Base-by-base conservation (phyloP, 1,140 invertebrate genomes). In the Sycobia sp. region DNA sequence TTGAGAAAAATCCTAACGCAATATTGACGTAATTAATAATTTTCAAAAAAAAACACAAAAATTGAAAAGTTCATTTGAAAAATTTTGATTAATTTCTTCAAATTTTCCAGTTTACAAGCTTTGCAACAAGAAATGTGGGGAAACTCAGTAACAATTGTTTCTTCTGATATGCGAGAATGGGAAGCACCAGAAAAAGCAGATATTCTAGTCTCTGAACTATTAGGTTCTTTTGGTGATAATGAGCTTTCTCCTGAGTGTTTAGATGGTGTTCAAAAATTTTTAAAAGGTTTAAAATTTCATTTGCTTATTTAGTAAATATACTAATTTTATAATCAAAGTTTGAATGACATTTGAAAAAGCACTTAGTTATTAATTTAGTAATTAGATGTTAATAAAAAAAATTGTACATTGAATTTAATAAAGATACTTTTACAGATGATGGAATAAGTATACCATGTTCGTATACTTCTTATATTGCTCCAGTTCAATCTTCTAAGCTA, bases 1-100 rank as follows among this genome's bases (percentile, higher is more conserved):
- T 99, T 1, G 98, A 99, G 78, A 99, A 99, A 79, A 99, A 99
- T 86, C 91, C 93, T 0, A 97, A 95, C 85, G 97, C 98, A 41
- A 87, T 98, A 55, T 88, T 96, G 25, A 97, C 96, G 72, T 88
- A 82, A 82, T 22, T 23, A 46, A 14, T 22, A 8, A 13, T 46
- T 46, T 22, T 14, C 9, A 22, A 11, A 23, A 2, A 46, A 22
- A 46, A 46, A 14, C 3, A 23, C 3, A 3, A 22, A 1, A 47
- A 47, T 25, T 58, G 16, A 32, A 46, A 36, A 11, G 11, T 32
- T 32, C 11, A 32, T 32, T n/a, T 34, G 18, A 38, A 23, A 47
- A 49, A n/a, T 32, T 18, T 18, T 22, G 38, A 8, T 36, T 36
- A 44, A 20, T 34, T 38, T 47, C 36, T 46, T 62, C n/a, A 47